Evolutionary conservation across 2,888 invertebrate genomes (phyloP).

Genomic region (Scaptomyza polygonia): DNA sequence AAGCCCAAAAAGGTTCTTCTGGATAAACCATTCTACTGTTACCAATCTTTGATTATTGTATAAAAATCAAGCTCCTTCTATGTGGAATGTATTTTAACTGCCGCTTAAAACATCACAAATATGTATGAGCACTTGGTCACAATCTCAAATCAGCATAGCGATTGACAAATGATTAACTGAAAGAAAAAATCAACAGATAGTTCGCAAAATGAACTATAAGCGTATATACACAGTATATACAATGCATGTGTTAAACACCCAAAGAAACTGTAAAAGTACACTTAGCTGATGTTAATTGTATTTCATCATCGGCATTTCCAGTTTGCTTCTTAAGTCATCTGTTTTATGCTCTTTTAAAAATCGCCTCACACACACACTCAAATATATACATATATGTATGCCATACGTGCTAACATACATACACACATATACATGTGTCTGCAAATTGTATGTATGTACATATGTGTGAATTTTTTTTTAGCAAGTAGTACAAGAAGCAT

Average conservation of each 20-base stretch:
- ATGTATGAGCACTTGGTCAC: slow-evolving; percentile 19
- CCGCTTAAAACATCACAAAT: slow-evolving; percentile 49
- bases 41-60: slow-evolving; percentile 33
- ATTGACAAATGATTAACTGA: slow-evolving; percentile 17
- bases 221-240: neutral
- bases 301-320: slow-evolving; percentile 56
- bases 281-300: slow-evolving; percentile 28
- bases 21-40: slow-evolving; percentile 84
- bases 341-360: slow-evolving; percentile 60
- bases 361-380: slow-evolving; percentile 23
- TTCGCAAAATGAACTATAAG: neutral
- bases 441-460: slow-evolving; percentile 19
- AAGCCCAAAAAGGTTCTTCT: slow-evolving; percentile 84
- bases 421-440: slow-evolving; percentile 6
- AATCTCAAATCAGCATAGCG: slow-evolving; percentile 19
- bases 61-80: slow-evolving; percentile 27
- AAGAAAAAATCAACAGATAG: slow-evolving; percentile 14
- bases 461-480: slow-evolving; percentile 38
- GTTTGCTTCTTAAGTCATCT: slow-evolving; percentile 64
- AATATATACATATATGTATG: too few relatives aligned
- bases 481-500: slow-evolving; percentile 56
- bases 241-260: slow-evolving; percentile 14
- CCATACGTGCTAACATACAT: neutral
- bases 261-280: slow-evolving; percentile 27
- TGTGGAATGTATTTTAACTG: slow-evolving; percentile 11